Conservation (phyloP, 2,888 invertebrate genomes). For the Andrena fulva region DNA sequence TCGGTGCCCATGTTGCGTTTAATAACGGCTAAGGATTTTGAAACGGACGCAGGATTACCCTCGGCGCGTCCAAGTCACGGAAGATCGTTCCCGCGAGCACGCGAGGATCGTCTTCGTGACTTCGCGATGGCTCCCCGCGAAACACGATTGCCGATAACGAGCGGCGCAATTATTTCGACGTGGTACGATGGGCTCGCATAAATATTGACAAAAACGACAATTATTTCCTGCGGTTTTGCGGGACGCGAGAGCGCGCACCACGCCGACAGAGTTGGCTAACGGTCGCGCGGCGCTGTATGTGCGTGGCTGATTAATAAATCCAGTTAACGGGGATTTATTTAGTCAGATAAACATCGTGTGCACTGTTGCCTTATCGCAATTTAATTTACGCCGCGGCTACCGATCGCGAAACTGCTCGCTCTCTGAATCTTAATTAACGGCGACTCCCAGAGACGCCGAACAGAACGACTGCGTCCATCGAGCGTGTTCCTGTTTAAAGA, state of each 20-base stretch:
- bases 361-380: slow-evolving; percentile 51
- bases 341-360: slow-evolving; percentile 55
- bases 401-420: slow-evolving; percentile 44
- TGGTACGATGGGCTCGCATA: slow-evolving; percentile 47
- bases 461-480: background rate
- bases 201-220: slow-evolving; percentile 63
- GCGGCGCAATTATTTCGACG: slow-evolving; percentile 69
- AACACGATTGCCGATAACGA: slow-evolving; percentile 67
- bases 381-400: slow-evolving; percentile 55
- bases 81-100: slow-evolving; percentile 38
- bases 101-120: slow-evolving; percentile 59
- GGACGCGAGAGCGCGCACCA: slow-evolving; percentile 5
- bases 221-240: slow-evolving; percentile 54
- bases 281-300: slow-evolving; percentile 51
- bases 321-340: slow-evolving; percentile 64
- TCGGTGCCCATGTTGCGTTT: too few relatives aligned
- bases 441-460: background rate
- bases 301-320: slow-evolving; percentile 65
- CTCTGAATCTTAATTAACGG: slow-evolving; percentile 54
- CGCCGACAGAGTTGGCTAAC: slow-evolving; percentile 41
- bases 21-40: background rate
- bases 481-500: background rate
- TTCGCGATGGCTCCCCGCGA: slow-evolving; percentile 34
- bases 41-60: slow-evolving; percentile 33
- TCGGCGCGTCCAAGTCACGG: slow-evolving; percentile 49